These are phyloP conservation scores for Chaetodon trifascialis DNA, from an alignment of 2,113 vertebrate species.

Conservation along the genomic window DNA sequence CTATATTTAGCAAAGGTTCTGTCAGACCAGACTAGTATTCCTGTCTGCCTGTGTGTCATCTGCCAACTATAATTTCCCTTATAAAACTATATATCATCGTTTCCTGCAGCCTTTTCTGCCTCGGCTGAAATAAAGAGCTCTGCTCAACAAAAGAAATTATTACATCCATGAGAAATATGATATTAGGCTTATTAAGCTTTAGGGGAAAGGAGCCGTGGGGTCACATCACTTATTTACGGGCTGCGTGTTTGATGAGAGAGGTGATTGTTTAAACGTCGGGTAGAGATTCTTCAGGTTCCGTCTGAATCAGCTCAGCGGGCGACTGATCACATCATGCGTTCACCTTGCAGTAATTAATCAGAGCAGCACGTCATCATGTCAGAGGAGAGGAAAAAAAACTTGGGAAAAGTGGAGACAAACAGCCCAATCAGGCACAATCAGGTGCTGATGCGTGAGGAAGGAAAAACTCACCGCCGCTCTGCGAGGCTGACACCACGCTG, in stretches of 20 bases:
- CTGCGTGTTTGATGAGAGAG: neutral
- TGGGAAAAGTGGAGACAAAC: neutral
- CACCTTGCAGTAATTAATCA: constrained; percentile 12
- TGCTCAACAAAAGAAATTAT: neutral
- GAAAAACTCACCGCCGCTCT: neutral
- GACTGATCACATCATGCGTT: constrained; percentile 1
- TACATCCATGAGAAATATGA: neutral
- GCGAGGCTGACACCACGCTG: neutral
- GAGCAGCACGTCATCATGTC: neutral
- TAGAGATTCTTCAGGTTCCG: neutral
- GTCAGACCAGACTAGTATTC: neutral
- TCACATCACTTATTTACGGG: neutral
- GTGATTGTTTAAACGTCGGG: constrained; percentile 4
- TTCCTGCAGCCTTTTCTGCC: neutral
- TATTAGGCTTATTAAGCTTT: neutral
- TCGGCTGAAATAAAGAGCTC: neutral
- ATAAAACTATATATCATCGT: neutral
- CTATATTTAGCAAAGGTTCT: neutral
- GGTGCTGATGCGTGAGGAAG: neutral
- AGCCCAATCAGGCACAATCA: neutral
- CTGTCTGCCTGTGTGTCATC: neutral
- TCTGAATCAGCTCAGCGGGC: neutral
- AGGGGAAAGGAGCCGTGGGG: neutral
- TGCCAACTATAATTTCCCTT: neutral
- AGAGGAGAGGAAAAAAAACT: neutral